Evolutionary conservation across 2,113 vertebrate genomes (phyloP), one percentile per base, ranked within the genome.

Genomic region (Cavia porcellus): DNA sequence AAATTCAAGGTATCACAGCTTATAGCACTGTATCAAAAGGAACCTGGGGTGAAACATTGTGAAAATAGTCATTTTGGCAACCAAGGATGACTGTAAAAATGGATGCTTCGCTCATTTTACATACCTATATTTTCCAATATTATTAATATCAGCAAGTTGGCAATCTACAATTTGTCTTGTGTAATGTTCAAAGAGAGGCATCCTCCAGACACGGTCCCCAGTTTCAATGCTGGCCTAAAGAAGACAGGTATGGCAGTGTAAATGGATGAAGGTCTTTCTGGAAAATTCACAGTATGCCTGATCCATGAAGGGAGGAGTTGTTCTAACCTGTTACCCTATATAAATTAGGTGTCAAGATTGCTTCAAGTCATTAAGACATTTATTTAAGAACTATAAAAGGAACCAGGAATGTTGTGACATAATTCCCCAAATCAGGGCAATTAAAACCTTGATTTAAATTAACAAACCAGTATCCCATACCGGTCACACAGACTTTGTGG

Each of bases 131-230:
- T 99, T 99, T 42, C 99, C 99, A 30, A 99, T 35, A 98, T 99
- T 99, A 98, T 99, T 99, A 92, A 99, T 95, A 98, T 99, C 99
- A n/a, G 99, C 99, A 93, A 99, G 99, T 55, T 99, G 99, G 95
- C 99, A 98, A 50, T 99, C 99, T 61, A 99, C 99, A 79, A 99
- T 98, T 98, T 99, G 99, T 97, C 97, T 99, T 89, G 99, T 99
- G 96, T 99, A 99, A 97, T 99, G 99, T 68, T 99, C 99, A 98
- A 99, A 99, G 92, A 99, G 99, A 91, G 99, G 99, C 99, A 99
- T 99, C 95, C 99, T 99, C 99, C 99, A 99, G 79, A 99, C 99
- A 90, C 99, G 98, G 98, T 99, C 99, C 66, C 99, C 99, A 3
- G 99, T 99, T 96, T 99, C 97, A 93, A 99, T 85, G 92, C 99